Evolutionary conservation across 1,140 invertebrate species (phyloP).

Genomic region (Apis florea): DNA sequence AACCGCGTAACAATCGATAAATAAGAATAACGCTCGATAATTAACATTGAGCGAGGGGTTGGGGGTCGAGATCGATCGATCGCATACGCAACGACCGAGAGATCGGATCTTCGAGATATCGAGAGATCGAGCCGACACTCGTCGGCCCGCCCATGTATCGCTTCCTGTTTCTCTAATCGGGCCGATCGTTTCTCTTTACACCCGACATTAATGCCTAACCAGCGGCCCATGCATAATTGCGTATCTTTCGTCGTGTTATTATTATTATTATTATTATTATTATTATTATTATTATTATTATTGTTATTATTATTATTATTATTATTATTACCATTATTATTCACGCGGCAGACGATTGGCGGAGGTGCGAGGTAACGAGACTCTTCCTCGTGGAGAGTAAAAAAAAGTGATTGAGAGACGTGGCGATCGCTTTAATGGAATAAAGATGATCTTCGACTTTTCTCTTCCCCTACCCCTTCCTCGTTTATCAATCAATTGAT

Average conservation of each 20-base stretch:
- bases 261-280: neutral
- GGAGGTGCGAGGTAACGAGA: neutral
- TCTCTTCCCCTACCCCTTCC: too few species aligned
- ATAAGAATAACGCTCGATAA: conserved; percentile 67
- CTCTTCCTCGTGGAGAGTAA: neutral
- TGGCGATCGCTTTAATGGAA: neutral
- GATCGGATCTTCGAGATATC: conserved; percentile 61
- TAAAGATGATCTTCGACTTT: neutral
- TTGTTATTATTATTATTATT: neutral
- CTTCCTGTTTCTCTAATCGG: conserved; percentile 65
- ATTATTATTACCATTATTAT: neutral
- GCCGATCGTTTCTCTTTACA: conserved; percentile 45
- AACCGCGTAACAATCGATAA: conserved; percentile 44
- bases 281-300: neutral
- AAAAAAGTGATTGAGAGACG: neutral
- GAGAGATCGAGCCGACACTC: conserved; percentile 37
- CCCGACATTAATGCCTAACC: conserved; percentile 33
- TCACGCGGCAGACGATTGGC: neutral
- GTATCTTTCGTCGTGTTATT: neutral
- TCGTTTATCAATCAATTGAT: too few species aligned
- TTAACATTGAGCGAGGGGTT: conserved; percentile 54
- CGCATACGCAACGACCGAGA: conserved; percentile 9
- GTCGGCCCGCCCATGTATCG: conserved; percentile 43
- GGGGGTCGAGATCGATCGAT: conserved; percentile 55
- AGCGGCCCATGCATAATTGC: neutral